Evolutionary conservation across 1,140 invertebrate genomes (phyloP), one percentile per base, ranked within the genome.

Genomic region (Ctenoplectra terminalis): DNA sequence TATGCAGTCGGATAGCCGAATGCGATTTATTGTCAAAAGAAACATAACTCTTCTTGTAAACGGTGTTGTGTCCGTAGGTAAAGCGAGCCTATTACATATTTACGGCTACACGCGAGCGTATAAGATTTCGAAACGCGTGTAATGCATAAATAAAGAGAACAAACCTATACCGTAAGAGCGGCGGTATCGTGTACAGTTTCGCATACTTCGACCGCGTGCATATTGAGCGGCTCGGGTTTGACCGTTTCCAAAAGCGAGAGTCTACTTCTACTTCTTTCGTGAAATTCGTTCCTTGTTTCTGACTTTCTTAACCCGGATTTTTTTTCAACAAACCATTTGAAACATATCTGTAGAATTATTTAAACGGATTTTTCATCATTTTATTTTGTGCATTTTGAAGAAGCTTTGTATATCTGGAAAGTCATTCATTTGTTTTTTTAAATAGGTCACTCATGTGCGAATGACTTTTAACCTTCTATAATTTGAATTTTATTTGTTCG

Each of bases 131-230:
- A 79, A 72, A 73, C 58, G 43, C 77, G 77, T 79, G 77, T 72
- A 73, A 73, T 73, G 69, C 77, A 79, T 79, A 79, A 73, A 63
- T 79, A 79, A 72, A 79, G 77, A 50, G 77, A 73, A 61, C 76
- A 40, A 77, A 67, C 74, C 13, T 75, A 64, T 63, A 74, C 48
- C 72, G 72, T 76, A 77, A 58, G 29, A 46, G n/a, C 31, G 37
- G 23, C 54, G 29, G 52, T 58, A 37, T 58, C 54, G 54, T 31
- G 48, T 56, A 48, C 29, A 37, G 23, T 26, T 70, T 60, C 40
- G 52, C 74, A 29, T 54, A 37, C 31, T 23, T 64, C 46, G 15
- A 20, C 8, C 46, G 23, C 58, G 23, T 46, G 9, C 17, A n/a
- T 23, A 50, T 61, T 26, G 56, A 61, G 1, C 26, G 40, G 20